Conservation (phyloP, 2,888 invertebrate species). For the Hoplodrina ambigua region DNA sequence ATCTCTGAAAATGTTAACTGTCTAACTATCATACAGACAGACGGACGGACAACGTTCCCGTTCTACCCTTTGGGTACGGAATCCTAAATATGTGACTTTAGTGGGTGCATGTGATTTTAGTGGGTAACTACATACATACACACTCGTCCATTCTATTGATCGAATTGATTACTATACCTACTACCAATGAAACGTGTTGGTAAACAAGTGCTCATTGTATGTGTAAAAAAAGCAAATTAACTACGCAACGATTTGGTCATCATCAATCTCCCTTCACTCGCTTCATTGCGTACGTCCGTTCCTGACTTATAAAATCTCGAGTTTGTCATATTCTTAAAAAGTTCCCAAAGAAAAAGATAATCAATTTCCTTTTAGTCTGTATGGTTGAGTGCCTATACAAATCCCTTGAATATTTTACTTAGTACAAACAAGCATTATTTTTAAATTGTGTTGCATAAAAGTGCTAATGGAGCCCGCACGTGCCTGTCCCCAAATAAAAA, state of each 20-base stretch:
- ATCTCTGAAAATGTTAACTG: too few relatives aligned
- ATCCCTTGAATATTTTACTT: background rate
- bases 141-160: constrained; percentile 27
- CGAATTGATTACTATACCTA: constrained; percentile 41
- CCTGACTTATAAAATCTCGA: constrained; percentile 4
- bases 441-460: background rate
- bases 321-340: constrained; percentile 13
- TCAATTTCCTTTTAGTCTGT: background rate
- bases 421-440: background rate
- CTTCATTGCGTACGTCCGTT: constrained; percentile 31
- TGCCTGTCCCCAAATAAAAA: background rate
- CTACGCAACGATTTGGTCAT: constrained; percentile 46
- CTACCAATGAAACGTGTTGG: constrained; percentile 49
- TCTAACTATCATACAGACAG: too few relatives aligned
- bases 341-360: background rate
- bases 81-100: too few relatives aligned
- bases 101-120: constrained; percentile 9
- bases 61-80: too few relatives aligned
- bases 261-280: constrained; percentile 34
- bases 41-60: too few relatives aligned
- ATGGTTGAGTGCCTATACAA: background rate
- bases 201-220: constrained; percentile 50
- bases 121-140: background rate
- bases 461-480: background rate
- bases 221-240: constrained; percentile 38